phyloP scores from a whole-genome alignment of 2,113 vertebrate species.

The Cricetomys ansorgei region DNA sequence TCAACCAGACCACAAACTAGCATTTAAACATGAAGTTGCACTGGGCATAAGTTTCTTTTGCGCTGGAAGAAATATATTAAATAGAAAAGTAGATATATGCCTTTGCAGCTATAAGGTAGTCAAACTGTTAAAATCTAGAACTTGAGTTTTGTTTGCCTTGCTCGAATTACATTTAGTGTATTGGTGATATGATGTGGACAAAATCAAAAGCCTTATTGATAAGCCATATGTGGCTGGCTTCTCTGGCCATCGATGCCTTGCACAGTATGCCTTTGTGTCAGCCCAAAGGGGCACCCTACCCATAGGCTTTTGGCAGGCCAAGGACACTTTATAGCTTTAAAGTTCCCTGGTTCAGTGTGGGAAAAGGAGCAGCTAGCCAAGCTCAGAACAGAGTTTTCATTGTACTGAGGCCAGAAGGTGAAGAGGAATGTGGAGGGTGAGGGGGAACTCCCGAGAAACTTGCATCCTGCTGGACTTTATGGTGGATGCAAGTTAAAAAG shows the following conservation, averaged over 20 bases:
- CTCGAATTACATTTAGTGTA: conserved; percentile 42
- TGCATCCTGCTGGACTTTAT: conserved; percentile 39
- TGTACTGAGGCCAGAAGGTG: conserved; percentile 72
- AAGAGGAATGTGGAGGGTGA: background rate
- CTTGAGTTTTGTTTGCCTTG: conserved; percentile 26
- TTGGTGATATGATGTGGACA: conserved; percentile 50
- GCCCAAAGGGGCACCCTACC: conserved; percentile 51
- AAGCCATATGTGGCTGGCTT: conserved; percentile 31
- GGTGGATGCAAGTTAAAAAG: background rate
- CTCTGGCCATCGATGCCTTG: background rate
- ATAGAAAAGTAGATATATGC: conserved; percentile 22
- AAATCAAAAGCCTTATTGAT: conserved; percentile 73
- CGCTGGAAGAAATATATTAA: background rate
- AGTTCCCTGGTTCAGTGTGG: conserved; percentile 73
- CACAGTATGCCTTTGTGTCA: conserved; percentile 72
- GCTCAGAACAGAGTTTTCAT: conserved; percentile 76
- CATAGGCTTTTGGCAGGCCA: conserved; percentile 72
- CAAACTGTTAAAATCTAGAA: conserved; percentile 16
- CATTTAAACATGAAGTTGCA: conserved; percentile 30
- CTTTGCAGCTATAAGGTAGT: background rate
- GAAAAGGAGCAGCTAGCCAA: conserved; percentile 75
- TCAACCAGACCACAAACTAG: conserved; percentile 4
- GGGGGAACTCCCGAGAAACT: background rate
- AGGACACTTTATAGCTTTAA: conserved; percentile 76
- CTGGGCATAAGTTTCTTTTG: background rate